Evolutionary conservation across 2,797 vertebrate species (phyloP), one percentile per base, ranked within the genome.

Genomic region (Spinus pinus): DNA sequence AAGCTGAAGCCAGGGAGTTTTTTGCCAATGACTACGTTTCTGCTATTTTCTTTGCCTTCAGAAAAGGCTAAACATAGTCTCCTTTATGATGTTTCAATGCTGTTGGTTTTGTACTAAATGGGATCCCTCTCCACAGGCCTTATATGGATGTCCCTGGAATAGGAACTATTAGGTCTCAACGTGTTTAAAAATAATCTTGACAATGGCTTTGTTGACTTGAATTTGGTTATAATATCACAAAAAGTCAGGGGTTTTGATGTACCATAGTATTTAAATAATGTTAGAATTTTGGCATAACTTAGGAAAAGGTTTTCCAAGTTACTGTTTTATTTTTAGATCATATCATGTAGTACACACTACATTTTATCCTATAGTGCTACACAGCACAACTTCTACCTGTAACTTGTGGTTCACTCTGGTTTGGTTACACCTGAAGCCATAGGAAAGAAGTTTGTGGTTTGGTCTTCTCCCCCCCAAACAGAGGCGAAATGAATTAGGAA

Each of bases 321-420:
- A 3, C 3, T 10, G 3, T 30, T 82, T 65, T 69, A 12, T 74
- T 92, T 93, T 75, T 30, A 17, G 71, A 7, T 66, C 28, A 2
- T 57, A 6, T 30, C 9, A 11, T n/a, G 0, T 64, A 41, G 49
- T 24, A 21, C n/a, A 6, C 7, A 2, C 30, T 67, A 0, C 14
- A 19, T 73, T 69, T 73, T 60, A 47, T 47, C 67, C n/a, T 70
- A 1, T 18, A 23, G 18, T 67, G 21, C 56, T 50, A 5, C 19
- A 23, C 17, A 60, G 12, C 50, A 15, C 31, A 44, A 12, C 14
- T 80, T 62, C 14, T 44, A 0, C 49, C 22, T 70, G 8, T 35
- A 73, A 41, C 18, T 78, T 83, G 37, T 69, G 42, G 9, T 44
- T 81, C n/a, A 12, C 53, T 72, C 27, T 71, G 19, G 16, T 64